Conservation (phyloP, 2,113 vertebrate species). For the Mystacornis crossleyi region DNA sequence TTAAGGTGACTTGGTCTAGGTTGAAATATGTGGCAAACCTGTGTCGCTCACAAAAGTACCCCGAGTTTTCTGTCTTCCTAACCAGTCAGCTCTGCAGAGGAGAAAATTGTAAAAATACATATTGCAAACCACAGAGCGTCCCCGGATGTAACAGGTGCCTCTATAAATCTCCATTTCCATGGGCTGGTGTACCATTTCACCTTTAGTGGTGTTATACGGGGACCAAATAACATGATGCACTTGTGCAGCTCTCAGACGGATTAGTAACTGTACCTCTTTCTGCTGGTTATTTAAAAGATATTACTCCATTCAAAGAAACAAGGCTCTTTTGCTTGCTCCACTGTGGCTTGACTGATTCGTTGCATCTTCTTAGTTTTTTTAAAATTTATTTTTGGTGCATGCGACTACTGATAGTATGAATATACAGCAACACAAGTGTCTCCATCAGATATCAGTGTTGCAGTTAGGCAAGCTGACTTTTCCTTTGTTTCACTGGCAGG, state of each 20-base stretch:
- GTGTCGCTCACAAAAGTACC: not conserved
- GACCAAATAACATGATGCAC: not conserved
- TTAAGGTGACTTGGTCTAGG: not conserved
- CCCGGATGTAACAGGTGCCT: fast-evolving
- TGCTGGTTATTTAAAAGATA: not conserved
- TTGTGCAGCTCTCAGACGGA: not conserved
- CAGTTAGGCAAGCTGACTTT: not conserved
- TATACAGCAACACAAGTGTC: not conserved
- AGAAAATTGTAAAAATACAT: not conserved
- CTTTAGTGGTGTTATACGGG: not conserved
- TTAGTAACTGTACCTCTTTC: not conserved
- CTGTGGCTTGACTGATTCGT: not conserved
- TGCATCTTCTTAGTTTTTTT: not conserved
- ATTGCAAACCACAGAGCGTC: not conserved
- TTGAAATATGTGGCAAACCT: not conserved
- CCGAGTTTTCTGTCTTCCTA: not conserved
- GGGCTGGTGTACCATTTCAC: not conserved
- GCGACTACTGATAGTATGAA: not conserved
- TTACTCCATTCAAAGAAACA: not conserved
- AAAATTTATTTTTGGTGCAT: not conserved
- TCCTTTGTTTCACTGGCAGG: not conserved
- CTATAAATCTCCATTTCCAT: not conserved
- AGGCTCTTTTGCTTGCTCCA: not conserved
- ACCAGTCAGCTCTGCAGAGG: not conserved
- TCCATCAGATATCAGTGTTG: not conserved